Conservation (phyloP, 2,113 vertebrate genomes). For the Mustelus asterias region DNA sequence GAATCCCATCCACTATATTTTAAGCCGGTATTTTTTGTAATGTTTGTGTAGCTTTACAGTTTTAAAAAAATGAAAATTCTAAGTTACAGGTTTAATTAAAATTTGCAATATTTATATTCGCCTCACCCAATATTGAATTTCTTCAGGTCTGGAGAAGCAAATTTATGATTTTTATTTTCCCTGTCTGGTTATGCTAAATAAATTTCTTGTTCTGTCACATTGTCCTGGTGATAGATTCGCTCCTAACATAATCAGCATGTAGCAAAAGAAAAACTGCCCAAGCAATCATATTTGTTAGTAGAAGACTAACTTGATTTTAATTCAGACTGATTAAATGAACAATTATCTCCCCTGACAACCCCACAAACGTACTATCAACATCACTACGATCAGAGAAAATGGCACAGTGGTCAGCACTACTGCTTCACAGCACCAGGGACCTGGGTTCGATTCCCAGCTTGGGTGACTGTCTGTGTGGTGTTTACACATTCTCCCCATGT, state of each 20-base stretch:
- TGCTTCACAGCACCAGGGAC: too few relatives aligned
- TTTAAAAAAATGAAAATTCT: background rate
- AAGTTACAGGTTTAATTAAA: background rate
- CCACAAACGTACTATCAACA: background rate
- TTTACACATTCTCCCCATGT: too few relatives aligned
- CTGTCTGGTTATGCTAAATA: background rate
- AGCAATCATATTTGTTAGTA: background rate
- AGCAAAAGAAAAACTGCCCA: background rate
- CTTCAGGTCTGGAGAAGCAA: background rate
- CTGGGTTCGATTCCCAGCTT: too few relatives aligned
- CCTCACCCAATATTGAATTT: background rate
- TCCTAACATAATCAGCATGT: background rate
- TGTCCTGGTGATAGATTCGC: background rate
- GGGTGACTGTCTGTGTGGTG: too few relatives aligned
- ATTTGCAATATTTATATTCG: background rate
- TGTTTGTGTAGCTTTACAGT: background rate
- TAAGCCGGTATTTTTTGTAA: background rate
- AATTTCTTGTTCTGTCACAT: background rate
- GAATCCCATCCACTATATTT: too few relatives aligned
- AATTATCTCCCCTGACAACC: background rate
- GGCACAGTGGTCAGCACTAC: too few relatives aligned
- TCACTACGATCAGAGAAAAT: background rate
- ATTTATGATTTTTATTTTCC: background rate
- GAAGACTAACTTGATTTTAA: background rate
- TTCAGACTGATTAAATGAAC: background rate